Conservation (phyloP, 1,140 invertebrate genomes). For the Leptinotarsa texana region DNA sequence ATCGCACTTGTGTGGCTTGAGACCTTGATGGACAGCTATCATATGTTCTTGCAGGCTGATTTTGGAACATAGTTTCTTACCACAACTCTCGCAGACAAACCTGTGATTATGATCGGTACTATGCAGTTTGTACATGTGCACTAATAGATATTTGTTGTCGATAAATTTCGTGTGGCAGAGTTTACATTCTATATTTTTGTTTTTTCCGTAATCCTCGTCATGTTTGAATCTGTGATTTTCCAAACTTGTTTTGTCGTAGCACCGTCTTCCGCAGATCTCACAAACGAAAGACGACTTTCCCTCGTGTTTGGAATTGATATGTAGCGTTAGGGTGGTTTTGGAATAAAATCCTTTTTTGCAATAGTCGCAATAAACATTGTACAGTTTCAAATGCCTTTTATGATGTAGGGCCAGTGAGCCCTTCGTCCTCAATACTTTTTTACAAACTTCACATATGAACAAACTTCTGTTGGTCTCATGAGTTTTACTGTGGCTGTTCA, state of each 20-base stretch:
- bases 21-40: conserved; percentile 67
- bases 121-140: conserved; percentile 56
- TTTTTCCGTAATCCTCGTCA: conserved; percentile 57
- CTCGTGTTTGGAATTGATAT: conserved; percentile 41
- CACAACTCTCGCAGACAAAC: conserved; percentile 62
- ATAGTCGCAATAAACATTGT: conserved; percentile 38
- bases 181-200: conserved; percentile 62
- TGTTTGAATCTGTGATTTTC: conserved; percentile 46
- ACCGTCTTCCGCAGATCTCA: conserved; percentile 42
- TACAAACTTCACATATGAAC: conserved; percentile 49
- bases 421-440: conserved; percentile 69
- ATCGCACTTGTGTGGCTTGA: conserved; percentile 72
- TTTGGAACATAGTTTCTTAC: conserved; percentile 72
- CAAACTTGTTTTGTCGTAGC: conserved; percentile 43
- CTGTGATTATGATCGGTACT: conserved; percentile 35
- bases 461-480: conserved; percentile 37
- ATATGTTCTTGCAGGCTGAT: conserved; percentile 70
- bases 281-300: conserved; percentile 46
- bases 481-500: conserved; percentile 34
- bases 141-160: conserved; percentile 55
- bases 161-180: conserved; percentile 64
- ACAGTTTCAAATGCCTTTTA: conserved; percentile 63
- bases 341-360: conserved; percentile 46
- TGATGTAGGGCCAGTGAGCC: conserved; percentile 68
- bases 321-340: conserved; percentile 31